These are phyloP conservation scores for Maconellicoccus hirsutus DNA, from an alignment of 1,140 invertebrate genomes.

Conservation along the genomic window DNA sequence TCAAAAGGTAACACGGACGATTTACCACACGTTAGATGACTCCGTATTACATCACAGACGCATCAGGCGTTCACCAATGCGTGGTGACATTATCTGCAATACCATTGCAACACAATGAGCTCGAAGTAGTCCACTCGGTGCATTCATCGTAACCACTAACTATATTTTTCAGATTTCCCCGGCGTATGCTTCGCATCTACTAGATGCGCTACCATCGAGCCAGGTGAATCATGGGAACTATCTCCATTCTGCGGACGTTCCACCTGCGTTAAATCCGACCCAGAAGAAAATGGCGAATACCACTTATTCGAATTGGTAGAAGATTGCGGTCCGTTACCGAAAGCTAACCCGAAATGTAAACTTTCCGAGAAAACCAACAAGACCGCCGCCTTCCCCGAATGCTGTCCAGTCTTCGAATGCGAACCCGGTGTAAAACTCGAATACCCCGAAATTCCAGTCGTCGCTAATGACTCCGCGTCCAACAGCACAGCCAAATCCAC, in stretches of 20 bases:
- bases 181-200: slow-evolving; percentile 80
- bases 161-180: slow-evolving; percentile 60
- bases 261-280: slow-evolving; percentile 63
- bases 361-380: slow-evolving; percentile 74
- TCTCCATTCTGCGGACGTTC: slow-evolving; percentile 76
- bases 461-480: slow-evolving; percentile 34
- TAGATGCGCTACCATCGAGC: slow-evolving; percentile 71
- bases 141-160: background rate
- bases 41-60: background rate
- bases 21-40: too few species aligned
- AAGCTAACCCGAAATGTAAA: slow-evolving; percentile 76
- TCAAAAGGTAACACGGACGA: too few species aligned
- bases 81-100: background rate
- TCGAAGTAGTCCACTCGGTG: background rate
- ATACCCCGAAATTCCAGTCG: slow-evolving; percentile 65
- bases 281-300: slow-evolving; percentile 44
- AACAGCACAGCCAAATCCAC: slow-evolving; percentile 5
- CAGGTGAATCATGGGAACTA: slow-evolving; percentile 68
- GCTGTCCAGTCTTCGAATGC: slow-evolving; percentile 73
- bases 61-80: background rate
- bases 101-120: background rate
- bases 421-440: slow-evolving; percentile 69
- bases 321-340: slow-evolving; percentile 73
- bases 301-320: slow-evolving; percentile 70
- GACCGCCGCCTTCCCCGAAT: slow-evolving; percentile 69